Percentiles rank a stretch among this genome's conserved stretches.
These are phyloP conservation scores for Syrphus vitripennis DNA, from an alignment of 2,888 invertebrate genomes.

Conservation along the genomic window DNA sequence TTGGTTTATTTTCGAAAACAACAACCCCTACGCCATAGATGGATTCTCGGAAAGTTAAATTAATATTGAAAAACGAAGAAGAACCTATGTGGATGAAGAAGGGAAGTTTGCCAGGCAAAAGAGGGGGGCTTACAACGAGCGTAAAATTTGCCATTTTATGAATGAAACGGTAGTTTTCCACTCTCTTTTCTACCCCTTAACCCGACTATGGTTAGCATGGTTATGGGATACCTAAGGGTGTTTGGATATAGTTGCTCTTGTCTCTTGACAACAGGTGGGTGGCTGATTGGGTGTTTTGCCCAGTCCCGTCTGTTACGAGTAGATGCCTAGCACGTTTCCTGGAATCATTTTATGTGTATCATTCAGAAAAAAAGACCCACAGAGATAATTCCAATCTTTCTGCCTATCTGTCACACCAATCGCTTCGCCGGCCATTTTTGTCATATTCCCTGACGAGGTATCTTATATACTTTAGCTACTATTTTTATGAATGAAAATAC, in stretches of 20 bases:
- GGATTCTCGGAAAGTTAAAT: neutral
- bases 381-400: slow-evolving; percentile 1
- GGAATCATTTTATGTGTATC: slow-evolving; percentile 13
- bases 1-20: slow-evolving; percentile 16
- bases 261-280: slow-evolving; percentile 57
- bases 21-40: slow-evolving; percentile 22
- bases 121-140: slow-evolving; percentile 17
- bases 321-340: slow-evolving; percentile 13
- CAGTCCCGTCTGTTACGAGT: neutral
- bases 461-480: neutral
- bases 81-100: neutral
- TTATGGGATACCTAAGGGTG: slow-evolving; percentile 20
- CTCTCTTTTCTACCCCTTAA: neutral
- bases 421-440: neutral
- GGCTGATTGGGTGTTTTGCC: neutral
- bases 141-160: slow-evolving; percentile 62
- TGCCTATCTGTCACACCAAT: neutral
- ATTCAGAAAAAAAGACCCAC: neutral
- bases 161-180: slow-evolving; percentile 52
- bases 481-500: slow-evolving; percentile 61
- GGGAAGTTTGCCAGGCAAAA: neutral
- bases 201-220: neutral
- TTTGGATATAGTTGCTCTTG: neutral
- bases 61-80: neutral
- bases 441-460: neutral